Evolutionary conservation across 2,888 invertebrate species (phyloP).

Genomic region (Temnothorax ravouxi): DNA sequence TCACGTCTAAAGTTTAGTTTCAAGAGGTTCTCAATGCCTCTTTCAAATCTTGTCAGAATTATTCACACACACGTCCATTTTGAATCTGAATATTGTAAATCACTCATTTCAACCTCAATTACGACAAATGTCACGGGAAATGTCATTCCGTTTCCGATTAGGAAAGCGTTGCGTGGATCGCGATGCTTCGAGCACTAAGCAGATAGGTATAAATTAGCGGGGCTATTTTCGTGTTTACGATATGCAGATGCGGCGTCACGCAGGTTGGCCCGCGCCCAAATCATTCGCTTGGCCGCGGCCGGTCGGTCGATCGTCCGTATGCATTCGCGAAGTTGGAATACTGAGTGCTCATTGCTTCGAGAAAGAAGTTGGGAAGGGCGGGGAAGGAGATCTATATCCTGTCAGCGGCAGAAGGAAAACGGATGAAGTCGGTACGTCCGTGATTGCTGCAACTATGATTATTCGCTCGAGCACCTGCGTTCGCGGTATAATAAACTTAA

Average conservation of each 20-base stretch:
- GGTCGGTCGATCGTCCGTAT: slow-evolving; percentile 15
- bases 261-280: slow-evolving; percentile 81
- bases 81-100: slow-evolving; percentile 1
- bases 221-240: slow-evolving; percentile 81
- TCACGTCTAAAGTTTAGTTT: background rate
- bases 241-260: slow-evolving; percentile 83
- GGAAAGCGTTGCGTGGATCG: slow-evolving; percentile 55
- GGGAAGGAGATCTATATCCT: slow-evolving; percentile 35
- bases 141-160: slow-evolving; percentile 65
- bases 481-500: background rate
- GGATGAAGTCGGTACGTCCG: slow-evolving; percentile 34
- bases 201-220: slow-evolving; percentile 72
- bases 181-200: slow-evolving; percentile 56
- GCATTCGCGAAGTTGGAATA: slow-evolving; percentile 59
- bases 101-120: background rate
- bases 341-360: slow-evolving; percentile 41
- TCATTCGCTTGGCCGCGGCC: slow-evolving; percentile 45
- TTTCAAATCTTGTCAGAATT: background rate
- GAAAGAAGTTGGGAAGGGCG: slow-evolving; percentile 21
- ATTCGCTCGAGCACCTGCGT: slow-evolving; percentile 32
- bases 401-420: slow-evolving; percentile 26
- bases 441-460: slow-evolving; percentile 27
- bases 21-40: background rate
- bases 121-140: slow-evolving; percentile 17
- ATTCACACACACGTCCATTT: background rate